These are phyloP conservation scores for Cerceris rybyensis DNA, from an alignment of 2,888 invertebrate species.

Conservation along the genomic window DNA sequence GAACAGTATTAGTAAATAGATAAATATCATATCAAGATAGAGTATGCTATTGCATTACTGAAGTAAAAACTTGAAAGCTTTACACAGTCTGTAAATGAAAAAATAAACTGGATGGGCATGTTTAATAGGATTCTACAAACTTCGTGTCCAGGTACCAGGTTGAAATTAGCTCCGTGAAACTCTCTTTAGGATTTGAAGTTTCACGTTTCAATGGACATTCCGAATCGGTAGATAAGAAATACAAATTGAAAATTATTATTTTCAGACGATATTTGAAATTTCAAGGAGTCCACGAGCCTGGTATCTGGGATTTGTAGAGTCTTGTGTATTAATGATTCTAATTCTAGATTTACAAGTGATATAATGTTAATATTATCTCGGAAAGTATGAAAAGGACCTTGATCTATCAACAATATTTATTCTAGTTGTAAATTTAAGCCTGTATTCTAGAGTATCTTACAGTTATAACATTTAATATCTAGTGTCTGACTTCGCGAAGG, in stretches of 20 bases:
- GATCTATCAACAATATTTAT: slow-evolving; percentile 75
- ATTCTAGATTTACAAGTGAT: slow-evolving; percentile 56
- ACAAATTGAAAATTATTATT: slow-evolving; percentile 4
- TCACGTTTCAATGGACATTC: not conserved
- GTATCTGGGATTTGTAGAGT: slow-evolving; percentile 4
- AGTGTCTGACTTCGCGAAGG: slow-evolving; percentile 56
- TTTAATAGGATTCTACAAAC: slow-evolving; percentile 5
- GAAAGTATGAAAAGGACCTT: slow-evolving; percentile 72
- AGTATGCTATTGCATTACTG: slow-evolving; percentile 12
- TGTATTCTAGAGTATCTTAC: slow-evolving; percentile 53
- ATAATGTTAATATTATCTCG: slow-evolving; percentile 66
- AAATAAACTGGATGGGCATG: not conserved
- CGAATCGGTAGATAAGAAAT: not conserved
- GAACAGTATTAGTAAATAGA: slow-evolving; percentile 50
- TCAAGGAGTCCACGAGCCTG: not conserved
- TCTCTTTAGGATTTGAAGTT: not conserved
- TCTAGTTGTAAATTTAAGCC: slow-evolving; percentile 71
- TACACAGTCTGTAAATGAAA: not conserved
- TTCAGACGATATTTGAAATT: not conserved
- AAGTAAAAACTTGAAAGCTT: slow-evolving; percentile 3
- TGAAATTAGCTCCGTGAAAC: not conserved
- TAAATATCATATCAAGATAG: slow-evolving; percentile 20
- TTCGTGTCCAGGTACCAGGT: not conserved
- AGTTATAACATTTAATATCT: slow-evolving; percentile 55
- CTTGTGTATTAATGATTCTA: slow-evolving; percentile 70